Evolutionary conservation across 2,797 vertebrate genomes (phyloP).

Genomic region (Perodicticus potto): DNA sequence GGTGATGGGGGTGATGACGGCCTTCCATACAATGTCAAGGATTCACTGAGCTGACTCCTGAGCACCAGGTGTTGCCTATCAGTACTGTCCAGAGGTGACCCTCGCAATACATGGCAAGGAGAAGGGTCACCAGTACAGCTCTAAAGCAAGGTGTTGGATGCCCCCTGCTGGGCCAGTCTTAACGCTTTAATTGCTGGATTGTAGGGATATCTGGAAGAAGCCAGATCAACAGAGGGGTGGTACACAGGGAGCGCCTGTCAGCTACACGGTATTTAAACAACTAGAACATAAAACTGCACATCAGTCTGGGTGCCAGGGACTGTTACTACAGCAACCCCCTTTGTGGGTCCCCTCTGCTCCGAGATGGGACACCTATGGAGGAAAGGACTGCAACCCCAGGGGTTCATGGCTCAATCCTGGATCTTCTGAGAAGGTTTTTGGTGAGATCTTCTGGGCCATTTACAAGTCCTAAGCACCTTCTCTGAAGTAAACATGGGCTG

Average conservation of each 20-base stretch:
- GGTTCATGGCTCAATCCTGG: background rate
- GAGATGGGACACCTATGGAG: no score
- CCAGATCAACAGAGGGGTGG: background rate
- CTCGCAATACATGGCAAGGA: background rate
- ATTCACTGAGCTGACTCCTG: background rate
- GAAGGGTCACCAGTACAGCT: background rate
- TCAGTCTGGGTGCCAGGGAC: background rate
- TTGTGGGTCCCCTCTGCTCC: background rate
- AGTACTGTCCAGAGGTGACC: background rate
- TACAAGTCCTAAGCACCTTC: background rate
- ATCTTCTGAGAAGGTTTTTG: background rate
- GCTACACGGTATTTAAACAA: background rate
- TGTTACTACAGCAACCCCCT: background rate
- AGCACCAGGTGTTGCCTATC: background rate
- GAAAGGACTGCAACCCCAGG: fast-evolving
- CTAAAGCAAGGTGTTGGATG: background rate
- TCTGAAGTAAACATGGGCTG: background rate
- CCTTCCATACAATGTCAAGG: background rate
- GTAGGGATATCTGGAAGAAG: background rate
- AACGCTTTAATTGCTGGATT: background rate
- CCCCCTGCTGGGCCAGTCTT: background rate
- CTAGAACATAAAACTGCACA: background rate
- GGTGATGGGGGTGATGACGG: background rate
- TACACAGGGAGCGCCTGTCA: no score
- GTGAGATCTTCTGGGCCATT: background rate